phyloP scores from a whole-genome alignment of 2,113 vertebrate genomes.

The human (Homo sapiens) region GRCh38 chrX:33554001-33554500 shows the following conservation, averaged over 20 bases:
- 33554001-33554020: background rate
- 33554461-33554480: background rate
- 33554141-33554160: background rate
- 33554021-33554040: background rate
- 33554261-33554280: background rate
- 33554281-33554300: background rate
- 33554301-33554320: slow-evolving; percentile 25
- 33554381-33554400: background rate
- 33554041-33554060: background rate
- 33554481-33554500: slow-evolving; percentile 8
- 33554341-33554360: background rate
- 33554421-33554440: background rate
- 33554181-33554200: background rate
- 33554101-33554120: background rate
- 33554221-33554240: background rate
- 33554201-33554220: background rate
- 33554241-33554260: slow-evolving; percentile 1
- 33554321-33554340: background rate
- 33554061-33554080: background rate
- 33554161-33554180: background rate
- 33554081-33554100: background rate
- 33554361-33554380: background rate
- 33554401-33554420: background rate
- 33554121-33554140: background rate
- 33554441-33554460: background rate